phyloP scores from a whole-genome alignment of 2,113 vertebrate species.

The Phoxinus phoxinus region DNA sequence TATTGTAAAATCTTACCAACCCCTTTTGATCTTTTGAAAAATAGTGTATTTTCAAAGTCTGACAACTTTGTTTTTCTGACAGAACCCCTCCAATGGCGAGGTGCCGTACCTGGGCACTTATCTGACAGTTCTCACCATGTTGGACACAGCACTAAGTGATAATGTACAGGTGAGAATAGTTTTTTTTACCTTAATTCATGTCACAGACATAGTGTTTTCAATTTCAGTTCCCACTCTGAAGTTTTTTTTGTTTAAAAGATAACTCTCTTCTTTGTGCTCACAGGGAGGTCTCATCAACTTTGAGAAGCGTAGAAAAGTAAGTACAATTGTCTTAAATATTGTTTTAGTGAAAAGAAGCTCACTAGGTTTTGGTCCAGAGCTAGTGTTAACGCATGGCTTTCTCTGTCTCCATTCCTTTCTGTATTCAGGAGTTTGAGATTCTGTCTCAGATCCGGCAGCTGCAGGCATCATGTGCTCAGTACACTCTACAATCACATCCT shows the following conservation, averaged over 20 bases:
- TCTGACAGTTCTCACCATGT: slow-evolving; percentile 87
- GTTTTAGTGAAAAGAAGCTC: neutral
- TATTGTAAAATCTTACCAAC: neutral
- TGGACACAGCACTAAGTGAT: slow-evolving; percentile 87
- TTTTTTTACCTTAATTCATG: neutral
- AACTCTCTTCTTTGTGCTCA: slow-evolving; percentile 36
- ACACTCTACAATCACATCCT: slow-evolving; percentile 68
- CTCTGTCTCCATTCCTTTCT: neutral
- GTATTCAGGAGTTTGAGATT: slow-evolving; percentile 84
- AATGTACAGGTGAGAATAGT: slow-evolving; percentile 76
- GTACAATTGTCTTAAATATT: slow-evolving; percentile 46
- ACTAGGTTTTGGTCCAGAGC: neutral
- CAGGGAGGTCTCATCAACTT: slow-evolving; percentile 88
- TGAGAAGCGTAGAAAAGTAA: slow-evolving; percentile 88
- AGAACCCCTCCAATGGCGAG: slow-evolving; percentile 71
- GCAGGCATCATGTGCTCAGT: slow-evolving; percentile 80
- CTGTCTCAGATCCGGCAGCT: slow-evolving; percentile 83
- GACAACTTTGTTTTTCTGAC: slow-evolving; percentile 24
- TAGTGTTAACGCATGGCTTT: neutral
- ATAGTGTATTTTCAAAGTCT: neutral
- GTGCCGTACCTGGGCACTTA: slow-evolving; percentile 90
- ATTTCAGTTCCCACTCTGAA: neutral
- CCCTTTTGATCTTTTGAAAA: neutral
- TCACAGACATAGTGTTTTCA: neutral
- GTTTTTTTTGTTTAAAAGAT: neutral